Base-by-base conservation (phyloP, 1,140 invertebrate genomes). In the Gerris buenoi region DNA sequence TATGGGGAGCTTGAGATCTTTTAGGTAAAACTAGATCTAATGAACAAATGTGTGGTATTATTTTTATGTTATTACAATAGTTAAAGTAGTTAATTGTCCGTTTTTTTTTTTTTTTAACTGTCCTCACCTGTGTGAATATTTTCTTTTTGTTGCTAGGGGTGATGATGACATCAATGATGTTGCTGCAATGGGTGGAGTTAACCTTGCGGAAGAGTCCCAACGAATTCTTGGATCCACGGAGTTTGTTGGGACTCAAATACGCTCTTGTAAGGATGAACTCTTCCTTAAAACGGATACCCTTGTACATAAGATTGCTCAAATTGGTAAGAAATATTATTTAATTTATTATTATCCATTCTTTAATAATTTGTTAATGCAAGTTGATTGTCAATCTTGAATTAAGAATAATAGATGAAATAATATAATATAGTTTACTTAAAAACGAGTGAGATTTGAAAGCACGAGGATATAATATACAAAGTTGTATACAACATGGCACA, bases 111-210 rank as follows among this genome's bases (percentile, higher is more conserved):
- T n/a, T n/a, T n/a, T n/a, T n/a, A n/a, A n/a, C n/a, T n/a, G n/a
- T n/a, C n/a, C n/a, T n/a, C n/a, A n/a, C n/a, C n/a, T n/a, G n/a
- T n/a, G n/a, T n/a, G n/a, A n/a, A n/a, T n/a, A n/a, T n/a, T n/a
- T n/a, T n/a, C n/a, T n/a, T n/a, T n/a, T n/a, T n/a, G n/a, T n/a
- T n/a, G n/a, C 66, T 77, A 82, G 88, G 76, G 89, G 87, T 27
- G 92, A 95, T 77, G 93, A 96, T 79, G 93, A 95, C 77, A 97
- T 98, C 71, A 98, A 98, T 75, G 95, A 98, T 82, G 95, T 98
- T 0, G 95, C 95, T 25, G 95, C 95, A 3, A 98, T 98, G 95
- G 95, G 95, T 72, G 95, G 95, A 27, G 95, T 98, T n/a, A 98
- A 98, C 80, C 81, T 98, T 71, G 89, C 91, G 1, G 95, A 98